phyloP scores from a whole-genome alignment of 2,113 vertebrate genomes.

The Potamarius usumacintae region DNA sequence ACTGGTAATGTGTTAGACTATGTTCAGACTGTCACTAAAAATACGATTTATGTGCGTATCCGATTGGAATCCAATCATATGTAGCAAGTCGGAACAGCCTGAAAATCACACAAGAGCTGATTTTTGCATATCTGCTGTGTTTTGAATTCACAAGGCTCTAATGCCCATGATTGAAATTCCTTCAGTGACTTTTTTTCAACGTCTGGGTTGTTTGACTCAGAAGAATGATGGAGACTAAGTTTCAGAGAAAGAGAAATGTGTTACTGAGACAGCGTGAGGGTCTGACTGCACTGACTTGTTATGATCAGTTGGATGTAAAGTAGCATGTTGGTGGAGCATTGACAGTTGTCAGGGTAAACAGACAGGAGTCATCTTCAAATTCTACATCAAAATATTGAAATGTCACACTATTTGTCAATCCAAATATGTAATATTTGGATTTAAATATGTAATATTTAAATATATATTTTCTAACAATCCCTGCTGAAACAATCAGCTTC shows the following conservation, averaged over 20 bases:
- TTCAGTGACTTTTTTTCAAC: neutral
- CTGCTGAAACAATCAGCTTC: neutral
- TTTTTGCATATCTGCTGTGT: neutral
- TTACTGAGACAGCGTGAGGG: neutral
- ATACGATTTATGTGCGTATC: too few species aligned
- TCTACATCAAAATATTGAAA: neutral
- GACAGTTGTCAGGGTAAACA: neutral
- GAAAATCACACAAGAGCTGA: too few species aligned
- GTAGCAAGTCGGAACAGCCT: too few species aligned
- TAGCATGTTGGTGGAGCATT: neutral
- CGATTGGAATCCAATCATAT: too few species aligned
- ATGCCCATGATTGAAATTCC: neutral
- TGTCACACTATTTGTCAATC: neutral
- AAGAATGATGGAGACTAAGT: neutral
- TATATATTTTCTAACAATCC: neutral
- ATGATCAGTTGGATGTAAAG: neutral
- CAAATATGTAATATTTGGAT: neutral
- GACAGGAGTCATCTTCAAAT: neutral
- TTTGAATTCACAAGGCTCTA: neutral
- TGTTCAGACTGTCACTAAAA: too few species aligned
- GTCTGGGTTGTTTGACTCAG: neutral
- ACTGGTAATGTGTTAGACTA: too few species aligned
- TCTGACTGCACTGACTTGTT: neutral
- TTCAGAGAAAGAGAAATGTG: neutral
- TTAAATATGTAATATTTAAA: neutral